phyloP scores from a whole-genome alignment of 2,113 vertebrate genomes.

The Semnopithecus entellus region DNA sequence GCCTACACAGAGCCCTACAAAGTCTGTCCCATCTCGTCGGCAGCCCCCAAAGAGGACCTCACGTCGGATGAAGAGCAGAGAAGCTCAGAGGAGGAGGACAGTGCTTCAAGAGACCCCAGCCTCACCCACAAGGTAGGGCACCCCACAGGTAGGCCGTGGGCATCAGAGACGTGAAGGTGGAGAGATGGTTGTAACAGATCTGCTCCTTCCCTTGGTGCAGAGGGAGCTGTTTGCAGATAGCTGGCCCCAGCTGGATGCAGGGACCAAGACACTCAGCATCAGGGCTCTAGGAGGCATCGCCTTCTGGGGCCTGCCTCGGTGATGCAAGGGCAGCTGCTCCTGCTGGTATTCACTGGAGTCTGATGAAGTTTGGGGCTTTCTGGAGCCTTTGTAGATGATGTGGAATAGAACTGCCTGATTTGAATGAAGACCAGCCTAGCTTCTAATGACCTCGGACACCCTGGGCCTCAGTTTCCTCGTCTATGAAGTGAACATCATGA shows the following conservation, averaged over 20 bases:
- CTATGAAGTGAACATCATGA: background rate
- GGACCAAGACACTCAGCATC: background rate
- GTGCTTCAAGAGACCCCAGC: slow-evolving; percentile 82
- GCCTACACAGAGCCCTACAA: slow-evolving; percentile 97
- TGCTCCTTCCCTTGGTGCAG: background rate
- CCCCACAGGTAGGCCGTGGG: background rate
- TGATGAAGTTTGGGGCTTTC: background rate
- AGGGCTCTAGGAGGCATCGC: background rate
- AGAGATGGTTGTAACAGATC: background rate
- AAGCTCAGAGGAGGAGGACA: slow-evolving; percentile 95
- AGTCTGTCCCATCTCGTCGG: slow-evolving; percentile 85
- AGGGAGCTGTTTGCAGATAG: background rate
- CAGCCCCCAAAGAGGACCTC: slow-evolving; percentile 77
- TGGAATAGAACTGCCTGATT: background rate
- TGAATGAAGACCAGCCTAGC: background rate
- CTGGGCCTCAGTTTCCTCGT: background rate
- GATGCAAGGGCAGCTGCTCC: accelerated
- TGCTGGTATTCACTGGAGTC: too few species aligned
- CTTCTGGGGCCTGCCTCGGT: background rate
- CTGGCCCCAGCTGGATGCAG: background rate
- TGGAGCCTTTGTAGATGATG: background rate
- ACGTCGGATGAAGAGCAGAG: slow-evolving; percentile 91
- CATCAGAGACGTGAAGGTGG: background rate
- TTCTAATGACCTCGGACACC: background rate
- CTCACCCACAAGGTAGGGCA: slow-evolving; percentile 89